These are phyloP conservation scores for Helicoverpa zea DNA, from an alignment of 1,140 invertebrate species.

Conservation along the genomic window DNA sequence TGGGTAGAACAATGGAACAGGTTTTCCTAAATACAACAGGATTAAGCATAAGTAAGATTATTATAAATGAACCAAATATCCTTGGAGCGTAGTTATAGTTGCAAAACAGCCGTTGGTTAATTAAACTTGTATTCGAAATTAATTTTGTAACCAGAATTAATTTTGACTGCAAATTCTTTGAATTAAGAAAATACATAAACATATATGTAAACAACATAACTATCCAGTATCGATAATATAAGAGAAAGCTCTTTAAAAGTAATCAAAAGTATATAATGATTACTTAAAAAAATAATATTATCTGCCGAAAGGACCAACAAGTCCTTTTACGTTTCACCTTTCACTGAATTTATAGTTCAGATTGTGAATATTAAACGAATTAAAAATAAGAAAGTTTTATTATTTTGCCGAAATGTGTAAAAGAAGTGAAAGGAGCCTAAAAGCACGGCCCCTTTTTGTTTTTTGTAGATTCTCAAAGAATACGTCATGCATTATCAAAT, in stretches of 20 bases:
- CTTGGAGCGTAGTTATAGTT: conserved; percentile 18
- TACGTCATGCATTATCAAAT: too few species aligned
- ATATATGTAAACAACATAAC: too few species aligned
- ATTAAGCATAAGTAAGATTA: neutral
- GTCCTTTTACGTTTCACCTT: neutral
- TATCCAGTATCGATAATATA: too few species aligned
- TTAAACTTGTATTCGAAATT: neutral
- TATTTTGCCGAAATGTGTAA: too few species aligned
- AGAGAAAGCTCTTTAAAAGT: too few species aligned
- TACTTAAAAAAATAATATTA: too few species aligned
- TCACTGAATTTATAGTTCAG: neutral
- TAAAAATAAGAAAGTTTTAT: too few species aligned
- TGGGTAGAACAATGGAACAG: neutral
- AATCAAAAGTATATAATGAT: too few species aligned
- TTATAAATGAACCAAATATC: conserved; percentile 9
- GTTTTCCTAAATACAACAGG: neutral
- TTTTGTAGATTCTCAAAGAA: too few species aligned
- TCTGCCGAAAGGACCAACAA: neutral
- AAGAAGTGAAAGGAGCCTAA: too few species aligned
- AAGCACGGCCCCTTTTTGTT: too few species aligned
- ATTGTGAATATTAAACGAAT: neutral
- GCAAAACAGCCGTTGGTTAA: conserved; percentile 5
- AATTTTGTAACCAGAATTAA: neutral
- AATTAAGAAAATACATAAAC: too few species aligned
- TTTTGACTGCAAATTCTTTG: neutral